Conservation (phyloP, 2,888 invertebrate species). For the Hydropsyche betteni region DNA sequence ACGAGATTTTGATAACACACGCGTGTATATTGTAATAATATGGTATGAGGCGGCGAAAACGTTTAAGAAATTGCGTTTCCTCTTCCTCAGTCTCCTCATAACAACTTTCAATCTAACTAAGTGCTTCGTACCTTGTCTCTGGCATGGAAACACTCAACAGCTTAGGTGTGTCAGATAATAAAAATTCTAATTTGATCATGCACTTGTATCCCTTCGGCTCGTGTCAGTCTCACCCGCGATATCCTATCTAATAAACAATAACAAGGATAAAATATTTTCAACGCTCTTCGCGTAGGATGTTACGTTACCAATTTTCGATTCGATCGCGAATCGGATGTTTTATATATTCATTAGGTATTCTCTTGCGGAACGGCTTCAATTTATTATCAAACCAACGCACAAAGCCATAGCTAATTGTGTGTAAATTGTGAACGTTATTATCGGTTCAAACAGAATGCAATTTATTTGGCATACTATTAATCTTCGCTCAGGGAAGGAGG, state of each 20-base stretch:
- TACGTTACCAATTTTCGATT: no score
- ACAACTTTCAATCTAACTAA: constrained; percentile 47
- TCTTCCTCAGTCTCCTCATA: constrained; percentile 34
- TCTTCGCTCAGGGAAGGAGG: neutral
- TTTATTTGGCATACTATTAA: constrained; percentile 25
- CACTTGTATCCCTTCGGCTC: constrained; percentile 4
- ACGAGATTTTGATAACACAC: no score
- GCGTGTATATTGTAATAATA: neutral
- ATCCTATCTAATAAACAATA: neutral
- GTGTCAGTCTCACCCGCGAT: neutral
- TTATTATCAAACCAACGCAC: constrained; percentile 19
- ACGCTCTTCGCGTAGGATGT: no score
- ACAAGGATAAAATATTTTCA: neutral
- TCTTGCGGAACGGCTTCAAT: constrained; percentile 2
- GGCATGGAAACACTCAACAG: constrained; percentile 21
- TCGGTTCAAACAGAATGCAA: constrained; percentile 12
- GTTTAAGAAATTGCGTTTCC: constrained; percentile 46
- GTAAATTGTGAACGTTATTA: constrained; percentile 21
- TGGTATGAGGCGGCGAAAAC: constrained; percentile 33
- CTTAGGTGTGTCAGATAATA: constrained; percentile 40
- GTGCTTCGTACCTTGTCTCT: constrained; percentile 46
- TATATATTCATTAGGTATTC: no score
- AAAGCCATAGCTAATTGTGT: constrained; percentile 23
- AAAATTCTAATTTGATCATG: constrained; percentile 43
- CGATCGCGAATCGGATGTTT: no score